Conservation (phyloP, 2,113 vertebrate species). For the Struthio camelus region DNA sequence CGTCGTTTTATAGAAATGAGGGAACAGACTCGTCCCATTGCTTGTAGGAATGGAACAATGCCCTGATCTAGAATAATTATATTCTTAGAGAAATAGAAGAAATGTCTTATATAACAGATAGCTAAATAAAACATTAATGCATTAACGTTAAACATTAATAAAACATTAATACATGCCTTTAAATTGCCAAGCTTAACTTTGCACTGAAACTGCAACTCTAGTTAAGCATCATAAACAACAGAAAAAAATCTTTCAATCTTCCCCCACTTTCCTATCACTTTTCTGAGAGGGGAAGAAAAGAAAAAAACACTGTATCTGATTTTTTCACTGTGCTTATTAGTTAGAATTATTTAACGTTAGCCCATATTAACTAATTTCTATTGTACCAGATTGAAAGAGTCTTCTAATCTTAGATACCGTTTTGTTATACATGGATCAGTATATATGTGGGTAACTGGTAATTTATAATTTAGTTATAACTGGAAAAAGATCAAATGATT, state of each 20-base stretch:
- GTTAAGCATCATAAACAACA: neutral
- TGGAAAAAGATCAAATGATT: conserved; percentile 52
- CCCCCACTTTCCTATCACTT: neutral
- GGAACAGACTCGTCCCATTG: neutral
- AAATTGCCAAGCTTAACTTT: neutral
- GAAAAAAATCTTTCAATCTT: neutral
- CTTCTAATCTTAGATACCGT: neutral
- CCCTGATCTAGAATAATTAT: neutral
- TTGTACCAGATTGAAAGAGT: neutral
- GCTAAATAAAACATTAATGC: neutral
- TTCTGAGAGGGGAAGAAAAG: neutral
- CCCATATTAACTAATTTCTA: neutral
- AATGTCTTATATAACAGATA: neutral
- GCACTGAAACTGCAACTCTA: neutral
- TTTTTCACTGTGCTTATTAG: neutral
- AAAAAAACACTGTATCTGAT: too few relatives aligned
- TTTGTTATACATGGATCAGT: conserved; percentile 26
- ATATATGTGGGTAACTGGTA: conserved; percentile 30
- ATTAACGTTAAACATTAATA: too few relatives aligned
- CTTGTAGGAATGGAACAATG: neutral
- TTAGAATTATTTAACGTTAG: neutral
- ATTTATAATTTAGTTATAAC: conserved; percentile 54
- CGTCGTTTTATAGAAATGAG: neutral
- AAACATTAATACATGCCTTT: neutral
- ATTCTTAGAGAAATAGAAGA: neutral